These are phyloP conservation scores for Aphidius colemani DNA, from an alignment of 2,888 invertebrate species.

Conservation along the genomic window DNA sequence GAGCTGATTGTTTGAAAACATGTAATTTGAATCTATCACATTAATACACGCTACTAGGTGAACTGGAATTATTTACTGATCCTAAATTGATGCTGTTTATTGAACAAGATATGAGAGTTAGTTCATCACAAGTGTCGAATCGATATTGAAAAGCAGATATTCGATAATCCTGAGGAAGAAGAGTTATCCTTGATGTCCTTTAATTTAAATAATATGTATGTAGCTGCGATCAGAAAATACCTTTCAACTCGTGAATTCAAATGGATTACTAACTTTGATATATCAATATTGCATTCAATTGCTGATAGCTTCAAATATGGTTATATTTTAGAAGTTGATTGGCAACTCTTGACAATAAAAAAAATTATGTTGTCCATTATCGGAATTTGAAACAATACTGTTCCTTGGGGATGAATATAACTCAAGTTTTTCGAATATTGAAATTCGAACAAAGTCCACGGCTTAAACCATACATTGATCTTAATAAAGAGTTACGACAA, in stretches of 20 bases:
- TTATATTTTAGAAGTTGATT: no score
- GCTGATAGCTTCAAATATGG: neutral
- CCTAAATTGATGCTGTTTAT: slow-evolving; percentile 27
- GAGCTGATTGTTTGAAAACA: slow-evolving; percentile 37
- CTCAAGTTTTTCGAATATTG: slow-evolving; percentile 1
- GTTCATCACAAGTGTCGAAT: slow-evolving; percentile 37
- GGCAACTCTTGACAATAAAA: no score
- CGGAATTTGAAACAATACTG: no score
- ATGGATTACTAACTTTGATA: slow-evolving; percentile 36
- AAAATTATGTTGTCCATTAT: no score
- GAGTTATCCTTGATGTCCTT: slow-evolving; percentile 25
- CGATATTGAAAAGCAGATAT: slow-evolving; percentile 40
- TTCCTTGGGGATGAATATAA: no score
- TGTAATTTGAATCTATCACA: slow-evolving; percentile 46
- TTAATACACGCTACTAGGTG: slow-evolving; percentile 31
- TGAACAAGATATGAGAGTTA: slow-evolving; percentile 39
- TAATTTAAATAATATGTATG: slow-evolving; percentile 35
- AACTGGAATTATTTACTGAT: slow-evolving; percentile 33
- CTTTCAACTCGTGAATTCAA: slow-evolving; percentile 36
- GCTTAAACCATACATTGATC: slow-evolving; percentile 19
- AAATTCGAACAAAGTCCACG: slow-evolving; percentile 13
- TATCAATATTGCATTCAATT: neutral
- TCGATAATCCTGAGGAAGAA: slow-evolving; percentile 18
- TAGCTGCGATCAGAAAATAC: slow-evolving; percentile 36
- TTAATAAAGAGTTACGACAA: slow-evolving; percentile 11